phyloP scores from a whole-genome alignment of 1,140 invertebrate genomes.

The Aporrectodea caliginosa region DNA sequence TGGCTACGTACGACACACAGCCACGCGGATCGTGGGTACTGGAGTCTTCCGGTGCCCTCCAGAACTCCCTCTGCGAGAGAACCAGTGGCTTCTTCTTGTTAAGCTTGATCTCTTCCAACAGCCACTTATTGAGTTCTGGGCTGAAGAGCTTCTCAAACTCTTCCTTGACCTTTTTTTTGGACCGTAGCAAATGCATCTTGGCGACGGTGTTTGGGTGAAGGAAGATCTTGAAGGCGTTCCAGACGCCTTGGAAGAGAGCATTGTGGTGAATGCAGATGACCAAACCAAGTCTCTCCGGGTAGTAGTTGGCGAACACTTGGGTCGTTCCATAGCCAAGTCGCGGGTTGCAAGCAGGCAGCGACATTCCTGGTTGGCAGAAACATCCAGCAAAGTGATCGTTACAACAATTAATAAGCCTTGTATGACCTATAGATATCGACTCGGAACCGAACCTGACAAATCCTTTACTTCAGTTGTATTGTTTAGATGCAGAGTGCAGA shows the following conservation, averaged over 20 bases:
- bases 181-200: conserved; percentile 34
- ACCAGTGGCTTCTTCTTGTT: conserved; percentile 46
- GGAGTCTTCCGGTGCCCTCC: conserved; percentile 37
- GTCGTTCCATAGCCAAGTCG: conserved; percentile 47
- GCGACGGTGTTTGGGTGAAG: conserved; percentile 43
- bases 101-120: conserved; percentile 47
- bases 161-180: conserved; percentile 42
- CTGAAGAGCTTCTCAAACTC: conserved; percentile 44
- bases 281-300: conserved; percentile 51
- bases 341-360: conserved; percentile 49
- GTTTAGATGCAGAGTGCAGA: no score
- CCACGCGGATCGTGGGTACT: conserved; percentile 49
- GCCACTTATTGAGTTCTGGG: conserved; percentile 45
- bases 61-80: conserved; percentile 44
- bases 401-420: no score
- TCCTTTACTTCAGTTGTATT: no score
- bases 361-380: conserved; percentile 53
- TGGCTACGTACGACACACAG: conserved; percentile 42
- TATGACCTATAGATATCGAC: no score
- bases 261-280: conserved; percentile 51
- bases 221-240: conserved; percentile 50
- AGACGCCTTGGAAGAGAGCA: conserved; percentile 50
- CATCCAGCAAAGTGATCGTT: no score
- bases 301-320: conserved; percentile 46
- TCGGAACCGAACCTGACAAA: no score